Evolutionary conservation across 2,888 invertebrate genomes (phyloP).

Genomic region (Aporophyla lueneburgensis): DNA sequence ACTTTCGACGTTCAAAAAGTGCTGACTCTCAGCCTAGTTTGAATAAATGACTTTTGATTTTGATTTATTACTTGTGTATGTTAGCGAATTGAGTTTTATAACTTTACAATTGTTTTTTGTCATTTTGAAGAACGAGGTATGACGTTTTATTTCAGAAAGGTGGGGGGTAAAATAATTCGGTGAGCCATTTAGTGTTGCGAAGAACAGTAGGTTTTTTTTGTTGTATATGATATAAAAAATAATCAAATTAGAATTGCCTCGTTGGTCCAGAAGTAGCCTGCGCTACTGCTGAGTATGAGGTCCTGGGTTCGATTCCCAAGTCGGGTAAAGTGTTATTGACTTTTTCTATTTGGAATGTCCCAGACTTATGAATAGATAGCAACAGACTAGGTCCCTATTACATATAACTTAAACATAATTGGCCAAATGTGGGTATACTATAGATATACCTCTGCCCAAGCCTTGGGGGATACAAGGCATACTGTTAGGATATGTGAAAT

Average conservation of each 20-base stretch:
- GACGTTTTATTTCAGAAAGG: background rate
- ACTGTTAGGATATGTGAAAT: too few species aligned
- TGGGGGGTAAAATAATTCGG: background rate
- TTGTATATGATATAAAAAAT: background rate
- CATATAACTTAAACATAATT: too few species aligned
- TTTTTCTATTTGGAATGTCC: background rate
- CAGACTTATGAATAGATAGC: too few species aligned
- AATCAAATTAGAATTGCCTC: background rate
- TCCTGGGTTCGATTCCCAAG: background rate
- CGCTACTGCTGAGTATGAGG: background rate
- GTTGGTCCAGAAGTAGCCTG: background rate
- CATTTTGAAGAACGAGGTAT: conserved; percentile 8
- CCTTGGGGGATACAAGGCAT: too few species aligned
- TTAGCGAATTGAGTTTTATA: conserved; percentile 45
- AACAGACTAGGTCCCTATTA: too few species aligned
- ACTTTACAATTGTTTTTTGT: conserved; percentile 25
- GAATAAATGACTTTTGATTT: too few species aligned
- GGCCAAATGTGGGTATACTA: too few species aligned
- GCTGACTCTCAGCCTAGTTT: too few species aligned
- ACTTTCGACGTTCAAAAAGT: too few species aligned
- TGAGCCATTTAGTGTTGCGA: background rate
- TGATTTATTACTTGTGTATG: conserved; percentile 50
- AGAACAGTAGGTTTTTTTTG: background rate
- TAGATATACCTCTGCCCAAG: too few species aligned
- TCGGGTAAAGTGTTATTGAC: background rate